Conservation (phyloP, 2,888 invertebrate species). For the Tuberolachnus salignus region DNA sequence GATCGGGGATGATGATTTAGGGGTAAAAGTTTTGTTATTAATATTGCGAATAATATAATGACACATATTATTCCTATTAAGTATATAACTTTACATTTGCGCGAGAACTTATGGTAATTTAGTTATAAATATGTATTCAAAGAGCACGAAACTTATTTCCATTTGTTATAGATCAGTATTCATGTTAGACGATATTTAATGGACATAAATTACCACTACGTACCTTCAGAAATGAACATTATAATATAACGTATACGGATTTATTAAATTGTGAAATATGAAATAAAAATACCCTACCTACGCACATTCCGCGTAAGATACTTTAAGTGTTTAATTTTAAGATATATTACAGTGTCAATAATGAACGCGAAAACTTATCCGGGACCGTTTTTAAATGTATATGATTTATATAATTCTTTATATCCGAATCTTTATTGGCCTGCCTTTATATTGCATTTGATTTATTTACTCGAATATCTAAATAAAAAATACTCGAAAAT, state of each 20-base stretch:
- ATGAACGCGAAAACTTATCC: too few relatives aligned
- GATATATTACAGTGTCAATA: neutral
- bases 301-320: neutral
- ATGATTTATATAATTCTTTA: too few relatives aligned
- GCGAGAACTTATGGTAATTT: conserved; percentile 43
- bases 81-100: conserved; percentile 36
- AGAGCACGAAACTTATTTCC: conserved; percentile 28
- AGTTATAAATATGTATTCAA: conserved; percentile 44
- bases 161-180: conserved; percentile 35
- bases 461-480: too few relatives aligned
- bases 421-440: too few relatives aligned
- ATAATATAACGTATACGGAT: neutral
- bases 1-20: conserved; percentile 49
- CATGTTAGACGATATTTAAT: conserved; percentile 35
- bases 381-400: too few relatives aligned
- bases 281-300: too few relatives aligned
- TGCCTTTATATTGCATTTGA: too few relatives aligned
- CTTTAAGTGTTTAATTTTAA: neutral
- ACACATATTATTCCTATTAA: conserved; percentile 39
- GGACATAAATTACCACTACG: conserved; percentile 24
- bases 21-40: conserved; percentile 45
- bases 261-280: neutral
- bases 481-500: too few relatives aligned
- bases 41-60: conserved; percentile 33
- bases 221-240: neutral